phyloP scores from a whole-genome alignment of 2,888 invertebrate species.

The Drosophila peninsularis region DNA sequence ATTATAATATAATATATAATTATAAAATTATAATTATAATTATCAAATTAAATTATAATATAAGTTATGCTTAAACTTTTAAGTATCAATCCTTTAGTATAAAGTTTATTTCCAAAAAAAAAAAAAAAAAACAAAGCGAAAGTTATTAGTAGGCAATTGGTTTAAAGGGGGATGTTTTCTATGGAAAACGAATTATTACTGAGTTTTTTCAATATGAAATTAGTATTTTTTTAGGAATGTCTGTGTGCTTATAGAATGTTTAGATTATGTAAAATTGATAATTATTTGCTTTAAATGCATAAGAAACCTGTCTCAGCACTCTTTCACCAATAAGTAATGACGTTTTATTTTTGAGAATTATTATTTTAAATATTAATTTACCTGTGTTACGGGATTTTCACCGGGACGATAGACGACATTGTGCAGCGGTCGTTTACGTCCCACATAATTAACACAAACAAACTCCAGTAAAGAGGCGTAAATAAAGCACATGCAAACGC shows the following conservation, averaged over 20 bases:
- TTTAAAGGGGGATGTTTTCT: neutral
- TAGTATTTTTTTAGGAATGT: constrained; percentile 2
- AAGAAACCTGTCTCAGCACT: constrained; percentile 27
- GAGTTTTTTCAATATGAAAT: neutral
- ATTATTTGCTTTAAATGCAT: constrained; percentile 48
- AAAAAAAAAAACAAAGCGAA: no score
- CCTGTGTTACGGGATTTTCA: constrained; percentile 96
- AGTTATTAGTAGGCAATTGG: neutral
- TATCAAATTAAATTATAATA: no score
- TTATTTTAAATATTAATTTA: constrained; percentile 84
- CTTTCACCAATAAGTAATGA: neutral
- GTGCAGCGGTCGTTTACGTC: constrained; percentile 94
- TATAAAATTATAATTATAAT: no score
- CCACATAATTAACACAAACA: constrained; percentile 97
- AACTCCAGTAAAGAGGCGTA: constrained; percentile 97
- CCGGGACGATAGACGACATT: constrained; percentile 95
- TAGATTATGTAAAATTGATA: constrained; percentile 50
- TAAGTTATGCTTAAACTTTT: no score
- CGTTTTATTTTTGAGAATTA: constrained; percentile 8
- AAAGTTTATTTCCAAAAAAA: no score
- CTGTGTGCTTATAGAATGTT: neutral
- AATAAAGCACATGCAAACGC: constrained; percentile 98
- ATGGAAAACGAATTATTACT: neutral
- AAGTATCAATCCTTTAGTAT: no score
- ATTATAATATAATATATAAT: no score